Base-by-base conservation (phyloP, 2,113 vertebrate genomes). In the Tympanuchus pallidicinctus region DNA sequence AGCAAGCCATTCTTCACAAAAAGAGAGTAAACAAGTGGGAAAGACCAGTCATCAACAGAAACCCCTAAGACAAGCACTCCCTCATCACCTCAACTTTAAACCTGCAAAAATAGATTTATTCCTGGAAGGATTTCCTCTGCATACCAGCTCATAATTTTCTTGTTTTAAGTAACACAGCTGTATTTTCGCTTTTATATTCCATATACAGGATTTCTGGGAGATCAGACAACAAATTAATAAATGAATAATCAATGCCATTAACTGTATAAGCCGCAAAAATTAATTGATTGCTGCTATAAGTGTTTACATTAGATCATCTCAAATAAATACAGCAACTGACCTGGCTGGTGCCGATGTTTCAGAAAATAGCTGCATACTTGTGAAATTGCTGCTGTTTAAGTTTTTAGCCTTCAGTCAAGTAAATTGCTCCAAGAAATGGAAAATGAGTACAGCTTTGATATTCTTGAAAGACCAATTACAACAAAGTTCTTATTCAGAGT, bases 61-160 rank as follows among this genome's bases (percentile, higher is more conserved):
- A 20, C 56, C 75, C 67, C 42, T 72, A 40, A 67, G 50, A 81
- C 94, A 77, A 86, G 11, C 22, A 73, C 63, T 8, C 30, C 57
- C 75, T 65, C 56, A 67, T 15, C 13, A 82, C 65, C 70, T 87
- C 61, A 92, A 86, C 67, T 77, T 63, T 63, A 80, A 83, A 78
- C 67, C 27, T 66, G 52, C 40, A 77, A 69, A 75, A n/a, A 16
- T 18, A 52, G 75, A 91, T 80, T 89, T 95, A 74, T 75, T 79
- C 79, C 64, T 96, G 91, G 63, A 97, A 86, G 95, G 94, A 88
- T 66, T 96, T 91, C 66, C 64, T 64, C 48, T 95, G 36, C 88
- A 60, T 82, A 91, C 17, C 89, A 57, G 22, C 45, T 67, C 56
- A 74, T 71, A 82, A 83, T 63, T 65, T 90, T 67, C 67, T 60